These are phyloP conservation scores for Brachystomella parvula DNA, from an alignment of 1,140 invertebrate species.

Conservation along the genomic window DNA sequence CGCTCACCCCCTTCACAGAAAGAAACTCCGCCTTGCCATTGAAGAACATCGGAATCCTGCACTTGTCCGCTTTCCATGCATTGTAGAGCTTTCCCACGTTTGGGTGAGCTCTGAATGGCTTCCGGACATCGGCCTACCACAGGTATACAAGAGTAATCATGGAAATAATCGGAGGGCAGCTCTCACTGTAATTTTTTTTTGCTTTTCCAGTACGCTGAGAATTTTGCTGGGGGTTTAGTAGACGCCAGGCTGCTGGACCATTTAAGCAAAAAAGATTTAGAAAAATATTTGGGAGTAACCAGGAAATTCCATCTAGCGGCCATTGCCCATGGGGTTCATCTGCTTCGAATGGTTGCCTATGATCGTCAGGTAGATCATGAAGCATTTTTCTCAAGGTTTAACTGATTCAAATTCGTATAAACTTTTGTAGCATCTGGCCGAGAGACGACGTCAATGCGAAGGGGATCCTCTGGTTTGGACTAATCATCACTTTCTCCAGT, in stretches of 20 bases:
- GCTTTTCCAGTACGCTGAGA: conserved; percentile 64
- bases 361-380: conserved; percentile 67
- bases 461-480: conserved; percentile 89
- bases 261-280: conserved; percentile 84
- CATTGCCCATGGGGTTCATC: conserved; percentile 83
- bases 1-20: conserved; percentile 79
- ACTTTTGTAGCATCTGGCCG: conserved; percentile 62
- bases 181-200: conserved; percentile 10
- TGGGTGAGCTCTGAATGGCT: conserved; percentile 90
- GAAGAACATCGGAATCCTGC: conserved; percentile 81
- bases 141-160: conserved; percentile 44
- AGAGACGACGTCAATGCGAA: conserved; percentile 78
- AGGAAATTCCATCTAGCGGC: conserved; percentile 88
- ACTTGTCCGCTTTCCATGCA: conserved; percentile 74
- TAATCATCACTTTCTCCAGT: conserved; percentile 83
- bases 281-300: conserved; percentile 81
- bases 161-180: too few relatives aligned
- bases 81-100: conserved; percentile 73
- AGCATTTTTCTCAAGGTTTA: not conserved
- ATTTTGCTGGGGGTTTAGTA: conserved; percentile 79
- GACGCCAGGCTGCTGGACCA: conserved; percentile 86
- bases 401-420: not conserved
- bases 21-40: conserved; percentile 86
- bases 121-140: conserved; percentile 76
- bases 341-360: conserved; percentile 82